Evolutionary conservation across 2,113 vertebrate genomes (phyloP), one percentile per base, ranked within the genome.

Genomic region (Hiodon alosoides): DNA sequence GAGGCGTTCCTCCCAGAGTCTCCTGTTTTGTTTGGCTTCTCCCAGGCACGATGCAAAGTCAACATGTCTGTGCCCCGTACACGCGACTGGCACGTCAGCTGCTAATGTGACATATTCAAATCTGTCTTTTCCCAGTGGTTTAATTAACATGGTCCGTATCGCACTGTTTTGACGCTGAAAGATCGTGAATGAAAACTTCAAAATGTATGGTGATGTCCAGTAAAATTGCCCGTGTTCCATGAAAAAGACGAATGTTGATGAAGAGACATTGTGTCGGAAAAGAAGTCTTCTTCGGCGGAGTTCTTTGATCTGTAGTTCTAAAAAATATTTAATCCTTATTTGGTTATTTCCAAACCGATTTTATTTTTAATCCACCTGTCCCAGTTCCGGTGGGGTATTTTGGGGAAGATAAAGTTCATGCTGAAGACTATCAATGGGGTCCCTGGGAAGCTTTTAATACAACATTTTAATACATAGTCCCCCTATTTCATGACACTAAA

Each of bases 21-120:
- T 60, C 17, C 74, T 64, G 66, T 75, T 78, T 65, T 14, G 52
- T 77, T 59, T 69, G 77, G 76, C 82, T 73, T 80, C 72, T 80
- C 70, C 55, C 79, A 80, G 50, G 64, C 72, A 72, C 78, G 84
- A 73, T 86, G 85, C 88, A 81, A 79, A 86, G 82, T 89, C 86
- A 87, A 88, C 85, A 86, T 86, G 87, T 89, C 87, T 87, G 76
- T 82, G 57, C 59, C 80, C 60, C 70, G 71, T 57, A 52, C 80
- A 75, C 80, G 81, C 82, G 50, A 67, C 68, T 80, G 86, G 84
- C 82, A 81, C 71, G 62, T 79, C 81, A 72, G 77, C 83, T 86
- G 77, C 87, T 85, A 85, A 82, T 86, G 86, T 90, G 89, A 91
- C 89, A 89, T 88, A 87, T 90, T 92, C 82, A 89, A 87, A 89